A percentile compares a stretch with the other conserved stretches of the same genome.
These are phyloP conservation scores for Heliconius nattereri DNA, from an alignment of 1,140 invertebrate genomes.

Conservation along the genomic window DNA sequence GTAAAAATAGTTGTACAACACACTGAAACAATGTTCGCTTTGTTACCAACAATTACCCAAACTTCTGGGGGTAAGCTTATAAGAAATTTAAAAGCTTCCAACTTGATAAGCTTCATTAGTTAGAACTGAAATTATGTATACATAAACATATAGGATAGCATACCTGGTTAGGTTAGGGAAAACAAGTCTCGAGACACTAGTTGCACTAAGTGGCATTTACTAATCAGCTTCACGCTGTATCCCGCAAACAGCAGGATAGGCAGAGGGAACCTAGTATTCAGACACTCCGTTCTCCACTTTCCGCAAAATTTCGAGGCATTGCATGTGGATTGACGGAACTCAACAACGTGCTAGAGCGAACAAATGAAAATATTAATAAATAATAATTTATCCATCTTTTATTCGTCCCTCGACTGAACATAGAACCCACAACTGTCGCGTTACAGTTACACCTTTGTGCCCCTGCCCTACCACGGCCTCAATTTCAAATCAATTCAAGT, in stretches of 20 bases:
- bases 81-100: conserved; percentile 13
- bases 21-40: neutral
- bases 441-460: no score
- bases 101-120: conserved; percentile 8
- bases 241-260: neutral
- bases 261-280: neutral
- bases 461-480: no score
- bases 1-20: neutral
- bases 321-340: neutral
- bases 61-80: conserved; percentile 1
- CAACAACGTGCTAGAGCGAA: no score
- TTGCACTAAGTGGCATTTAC: no score
- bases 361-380: neutral
- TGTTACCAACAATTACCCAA: neutral
- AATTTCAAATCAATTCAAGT: no score
- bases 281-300: neutral
- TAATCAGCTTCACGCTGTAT: no score
- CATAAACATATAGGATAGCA: neutral
- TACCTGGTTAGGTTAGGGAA: neutral
- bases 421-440: no score
- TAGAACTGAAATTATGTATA: neutral
- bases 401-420: no score
- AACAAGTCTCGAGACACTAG: no score
- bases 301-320: neutral
- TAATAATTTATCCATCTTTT: neutral